Evolutionary conservation across 1,140 invertebrate species (phyloP), one percentile per base, ranked within the genome.

Genomic region (Drosophila mojavensis): DNA sequence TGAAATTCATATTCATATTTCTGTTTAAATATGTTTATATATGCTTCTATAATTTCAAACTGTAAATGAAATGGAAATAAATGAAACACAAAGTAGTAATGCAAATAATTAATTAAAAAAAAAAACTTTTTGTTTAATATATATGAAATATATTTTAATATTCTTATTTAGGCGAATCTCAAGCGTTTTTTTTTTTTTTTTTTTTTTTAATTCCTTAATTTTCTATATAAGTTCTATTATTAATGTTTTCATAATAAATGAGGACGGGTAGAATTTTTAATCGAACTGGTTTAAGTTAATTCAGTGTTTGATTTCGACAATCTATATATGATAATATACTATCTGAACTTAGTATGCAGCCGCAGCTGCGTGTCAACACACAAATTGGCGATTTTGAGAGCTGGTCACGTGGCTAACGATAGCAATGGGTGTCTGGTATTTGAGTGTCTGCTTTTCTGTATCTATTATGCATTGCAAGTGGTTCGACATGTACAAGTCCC

Each of bases 381-480:
- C 24, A 13, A 41, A 58, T 63, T 41, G 33, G 10, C 7, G 7
- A 43, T 7, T 71, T n/a, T 20, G 5, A n/a, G 33, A 17, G 10
- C 20, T 28, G 7, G 58, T 51, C 68, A 71, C 68, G 68, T 71
- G 68, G 53, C 24, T 24, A n/a, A 9, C 10, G 17, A 59, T 54
- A 48, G 20, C 75, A 53, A 24, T 17, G 36, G 9, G 17, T 48
- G 17, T 48, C 47, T 68, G 50, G 33, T 39, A 39, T 10, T 9
- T 26, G 36, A 20, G 30, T 50, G 24, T 50, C 48, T 61, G 51
- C 2, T 3, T 13, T 39, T 39, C 17, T 24, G 55, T 33, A 39
- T 39, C 36, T 11, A 9, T 11, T 39, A 39, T 39, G 75, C 71
- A 68, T 80, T 80, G 78, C 81, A 84, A 81, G 75, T 81, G 62